A percentile compares a stretch with the other conserved stretches of the same genome.
Evolutionary conservation across 2,797 vertebrate genomes (phyloP).

Genomic region (Chromobotia macracanthus): DNA sequence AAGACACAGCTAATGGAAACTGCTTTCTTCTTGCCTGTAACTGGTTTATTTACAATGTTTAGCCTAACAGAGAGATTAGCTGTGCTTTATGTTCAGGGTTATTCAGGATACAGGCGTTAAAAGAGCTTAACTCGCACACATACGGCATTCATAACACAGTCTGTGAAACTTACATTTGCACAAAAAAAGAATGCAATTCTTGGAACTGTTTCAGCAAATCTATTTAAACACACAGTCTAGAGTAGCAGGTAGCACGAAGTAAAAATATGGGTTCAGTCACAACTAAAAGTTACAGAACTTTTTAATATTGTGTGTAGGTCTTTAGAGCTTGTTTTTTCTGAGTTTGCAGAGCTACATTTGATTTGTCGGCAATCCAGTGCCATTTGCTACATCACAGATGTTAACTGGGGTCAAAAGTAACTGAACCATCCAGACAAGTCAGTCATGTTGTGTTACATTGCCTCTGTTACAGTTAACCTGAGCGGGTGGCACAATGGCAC

Average conservation of each 20-base stretch:
- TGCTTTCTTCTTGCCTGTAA: constrained; percentile 16
- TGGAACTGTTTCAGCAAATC: not conserved
- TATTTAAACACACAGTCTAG: not conserved
- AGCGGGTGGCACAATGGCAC: constrained; percentile 30
- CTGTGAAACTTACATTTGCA: not conserved
- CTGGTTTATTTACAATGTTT: constrained; percentile 2
- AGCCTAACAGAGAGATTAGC: constrained; percentile 7
- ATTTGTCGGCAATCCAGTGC: not conserved
- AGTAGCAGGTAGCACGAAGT: not conserved
- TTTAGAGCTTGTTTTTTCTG: not conserved
- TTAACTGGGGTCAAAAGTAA: not conserved
- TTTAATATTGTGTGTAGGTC: no score
- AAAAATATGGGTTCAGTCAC: no score
- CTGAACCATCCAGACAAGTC: not conserved
- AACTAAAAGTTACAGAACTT: no score
- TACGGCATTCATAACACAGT: not conserved
- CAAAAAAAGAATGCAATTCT: not conserved
- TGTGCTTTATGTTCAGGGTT: not conserved
- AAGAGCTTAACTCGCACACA: no score
- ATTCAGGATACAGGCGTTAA: no score
- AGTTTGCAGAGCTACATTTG: not conserved
- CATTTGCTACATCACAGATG: not conserved
- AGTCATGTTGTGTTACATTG: not conserved
- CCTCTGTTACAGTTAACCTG: constrained; percentile 31
- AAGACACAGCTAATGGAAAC: constrained; percentile 19